Evolutionary conservation across 1,140 invertebrate genomes (phyloP).

Genomic region (Linepithema humile): DNA sequence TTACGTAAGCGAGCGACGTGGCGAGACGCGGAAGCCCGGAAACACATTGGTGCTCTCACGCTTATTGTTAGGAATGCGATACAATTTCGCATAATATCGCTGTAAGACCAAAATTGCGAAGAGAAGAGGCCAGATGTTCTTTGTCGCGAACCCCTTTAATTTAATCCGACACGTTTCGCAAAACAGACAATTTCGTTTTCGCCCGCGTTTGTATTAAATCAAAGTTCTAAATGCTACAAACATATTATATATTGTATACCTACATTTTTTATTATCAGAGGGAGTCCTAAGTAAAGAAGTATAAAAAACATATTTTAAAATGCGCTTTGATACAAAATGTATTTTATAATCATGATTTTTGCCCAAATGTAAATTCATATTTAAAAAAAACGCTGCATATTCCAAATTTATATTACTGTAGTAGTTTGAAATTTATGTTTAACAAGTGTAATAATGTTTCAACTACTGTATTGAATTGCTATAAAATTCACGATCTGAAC

Average conservation of each 20-base stretch:
- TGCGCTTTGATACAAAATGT: not conserved
- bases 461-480: not conserved
- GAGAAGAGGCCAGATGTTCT: conserved; percentile 9
- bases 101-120: conserved; percentile 25
- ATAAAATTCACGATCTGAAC: not conserved
- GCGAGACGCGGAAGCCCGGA: not conserved
- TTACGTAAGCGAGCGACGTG: conserved; percentile 10
- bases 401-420: not conserved
- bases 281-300: not conserved
- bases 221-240: not conserved
- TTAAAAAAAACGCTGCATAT: not conserved
- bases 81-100: conserved; percentile 2
- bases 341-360: not conserved
- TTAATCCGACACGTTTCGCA: conserved; percentile 2
- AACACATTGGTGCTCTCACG: not conserved
- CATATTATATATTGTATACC: not conserved
- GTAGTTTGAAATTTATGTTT: no score
- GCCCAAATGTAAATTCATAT: not conserved
- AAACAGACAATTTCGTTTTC: conserved; percentile 4
- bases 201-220: not conserved
- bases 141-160: not conserved
- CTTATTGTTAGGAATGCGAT: not conserved
- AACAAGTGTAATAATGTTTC: not conserved
- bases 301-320: not conserved
- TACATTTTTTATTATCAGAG: not conserved